These are phyloP conservation scores for Rhodeus uyekii DNA, from an alignment of 2,797 vertebrate genomes.

Conservation along the genomic window DNA sequence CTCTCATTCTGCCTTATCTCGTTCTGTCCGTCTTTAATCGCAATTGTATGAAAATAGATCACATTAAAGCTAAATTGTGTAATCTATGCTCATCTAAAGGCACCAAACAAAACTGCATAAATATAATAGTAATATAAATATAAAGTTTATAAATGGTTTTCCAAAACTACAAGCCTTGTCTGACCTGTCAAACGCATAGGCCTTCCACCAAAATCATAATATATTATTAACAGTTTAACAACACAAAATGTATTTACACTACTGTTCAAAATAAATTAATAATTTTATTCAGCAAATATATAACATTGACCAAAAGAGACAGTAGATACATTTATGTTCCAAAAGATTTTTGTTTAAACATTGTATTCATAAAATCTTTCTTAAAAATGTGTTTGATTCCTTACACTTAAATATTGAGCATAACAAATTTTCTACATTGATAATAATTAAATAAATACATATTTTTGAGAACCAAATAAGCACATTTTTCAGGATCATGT, in stretches of 20 bases:
- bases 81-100: background rate
- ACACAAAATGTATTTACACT: background rate
- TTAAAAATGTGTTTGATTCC: background rate
- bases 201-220: background rate
- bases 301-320: too few relatives aligned
- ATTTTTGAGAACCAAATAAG: background rate
- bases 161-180: background rate
- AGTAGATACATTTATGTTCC: too few relatives aligned
- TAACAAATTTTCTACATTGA: background rate
- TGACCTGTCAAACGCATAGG: background rate
- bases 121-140: too few relatives aligned
- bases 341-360: too few relatives aligned
- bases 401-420: background rate
- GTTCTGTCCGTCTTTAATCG: constrained; percentile 8
- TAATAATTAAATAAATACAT: background rate
- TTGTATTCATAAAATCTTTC: too few relatives aligned
- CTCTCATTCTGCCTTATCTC: constrained; percentile 2
- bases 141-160: background rate
- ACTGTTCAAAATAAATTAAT: too few relatives aligned
- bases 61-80: background rate
- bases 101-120: background rate
- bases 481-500: background rate
- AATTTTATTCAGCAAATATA: too few relatives aligned
- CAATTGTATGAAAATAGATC: background rate
- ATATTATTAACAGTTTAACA: background rate